Base-by-base conservation (phyloP, 2,888 invertebrate genomes). In the Hemaris fuciformis region DNA sequence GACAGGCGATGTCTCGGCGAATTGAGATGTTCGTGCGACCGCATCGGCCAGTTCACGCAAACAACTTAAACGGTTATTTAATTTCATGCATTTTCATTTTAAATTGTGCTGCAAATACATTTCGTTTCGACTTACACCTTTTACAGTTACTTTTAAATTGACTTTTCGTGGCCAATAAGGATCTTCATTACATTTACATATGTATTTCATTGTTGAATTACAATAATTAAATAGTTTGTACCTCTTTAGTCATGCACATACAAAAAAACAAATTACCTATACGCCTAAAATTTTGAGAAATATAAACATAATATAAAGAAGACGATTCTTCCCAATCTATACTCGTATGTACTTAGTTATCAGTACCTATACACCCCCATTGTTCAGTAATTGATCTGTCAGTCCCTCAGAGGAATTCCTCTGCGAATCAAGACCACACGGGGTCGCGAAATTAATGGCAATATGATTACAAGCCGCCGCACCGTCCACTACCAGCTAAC, bases 361-460 rank as follows among this genome's bases (percentile, higher is more conserved):
- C 8, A n/a, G 27, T 15, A 13, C 48, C 27, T 25, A 15, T 27
- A 3, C 45, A 53, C 27, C n/a, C n/a, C n/a, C 62, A 59, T 59
- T 59, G 74, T 79, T 77, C 71, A 75, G 69, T 76, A 83, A 84
- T 77, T 78, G 76, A 77, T 74, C 76, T 79, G 78, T 79, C 78
- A 76, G 73, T 71, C 69, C 62, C 20, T 31, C 27, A 64, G 63
- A 64, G 59, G 66, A 65, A 63, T 65, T 66, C 65, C 64, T 61
- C 64, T 68, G 63, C 60, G 65, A 70, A 75, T 66, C 70, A 68
- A 74, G 79, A 83, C 82, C 83, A 82, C 79, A 27, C 46, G 6
- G 77, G 63, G 68, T 70, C 69, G 72, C 68, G 70, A 81, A 83
- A 87, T 84, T 84, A 85, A 83, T 83, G 83, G 74, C 77, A 77